Base-by-base conservation (phyloP, 1,140 invertebrate genomes). In the Tetranychus cinnabarinus region DNA sequence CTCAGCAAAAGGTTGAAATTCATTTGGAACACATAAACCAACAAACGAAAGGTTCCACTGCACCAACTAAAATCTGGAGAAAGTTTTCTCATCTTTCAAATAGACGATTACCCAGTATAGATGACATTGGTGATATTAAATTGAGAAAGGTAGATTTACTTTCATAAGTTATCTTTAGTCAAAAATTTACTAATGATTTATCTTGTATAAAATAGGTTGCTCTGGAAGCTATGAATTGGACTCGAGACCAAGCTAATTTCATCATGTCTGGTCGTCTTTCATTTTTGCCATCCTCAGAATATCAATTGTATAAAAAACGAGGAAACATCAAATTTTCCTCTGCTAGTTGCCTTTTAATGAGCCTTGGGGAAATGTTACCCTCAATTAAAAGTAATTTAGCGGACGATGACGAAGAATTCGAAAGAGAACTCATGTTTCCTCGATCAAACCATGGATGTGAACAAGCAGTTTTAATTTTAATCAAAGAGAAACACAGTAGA, bases 11-110 rank as follows among this genome's bases (percentile, higher is more conserved):
- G 72, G 88, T 97, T 60, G 89, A 95, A 73, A 77, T 86, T 61
- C 85, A 92, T 70, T 77, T 97, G 62, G 87, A 88, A 70, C 86
- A 91, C 69, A 96, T 97, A 78, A 96, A 96, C 72, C 69, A 82
- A 74, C 82, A 87, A 72, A 85, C 88, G 13, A 88, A 88, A 73
- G 87, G 90, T 13, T 55, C 58, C 71, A 82, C 88, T 42, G 77
- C 77, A 12, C 84, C 82, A n/a, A 61, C 58, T 33, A 85, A 85
- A 69, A 76, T 91, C 35, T 92, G 88, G 88, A 77, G 87, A 64
- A 77, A 86, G 68, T 86, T 92, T 64, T 85, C 83, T 7, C 87
- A 85, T 57, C 85, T 82, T 31, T 84, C 76, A 59, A 58, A 54
- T 54, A 33, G 55, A 2, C 55, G 55, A 37, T 36, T 56, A 4